A percentile compares a stretch with the other conserved stretches of the same genome.
Evolutionary conservation across 2,113 vertebrate genomes (phyloP).

Genomic region (Sigmodon hispidus): DNA sequence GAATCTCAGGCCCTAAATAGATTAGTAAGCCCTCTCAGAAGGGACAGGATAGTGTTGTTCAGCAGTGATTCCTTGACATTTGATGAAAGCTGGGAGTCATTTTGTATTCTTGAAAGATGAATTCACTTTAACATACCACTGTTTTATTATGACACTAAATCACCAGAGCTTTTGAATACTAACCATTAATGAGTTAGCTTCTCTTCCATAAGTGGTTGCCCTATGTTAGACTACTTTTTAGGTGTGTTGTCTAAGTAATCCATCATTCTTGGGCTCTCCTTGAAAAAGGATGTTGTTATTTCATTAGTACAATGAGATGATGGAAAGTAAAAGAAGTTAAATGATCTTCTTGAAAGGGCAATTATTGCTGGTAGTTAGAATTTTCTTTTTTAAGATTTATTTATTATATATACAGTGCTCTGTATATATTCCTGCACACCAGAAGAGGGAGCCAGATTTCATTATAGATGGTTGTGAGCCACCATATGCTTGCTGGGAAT

Average conservation of each 20-base stretch:
- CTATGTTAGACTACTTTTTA: background rate
- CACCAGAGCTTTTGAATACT: constrained; percentile 47
- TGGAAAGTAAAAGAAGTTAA: background rate
- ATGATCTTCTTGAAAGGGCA: background rate
- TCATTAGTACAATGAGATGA: constrained; percentile 19
- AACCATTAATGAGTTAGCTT: constrained; percentile 11
- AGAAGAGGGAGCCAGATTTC: no score
- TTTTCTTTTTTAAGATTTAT: no score
- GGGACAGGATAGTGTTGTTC: background rate
- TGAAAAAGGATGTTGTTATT: background rate
- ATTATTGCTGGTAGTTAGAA: background rate
- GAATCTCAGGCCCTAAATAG: background rate
- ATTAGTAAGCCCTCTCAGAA: background rate
- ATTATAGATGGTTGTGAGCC: no score
- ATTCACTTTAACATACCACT: constrained; percentile 51
- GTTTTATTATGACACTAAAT: constrained; percentile 61
- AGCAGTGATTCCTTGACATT: constrained; percentile 20
- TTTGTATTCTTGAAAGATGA: constrained; percentile 41
- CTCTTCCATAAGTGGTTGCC: background rate
- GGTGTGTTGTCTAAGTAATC: background rate
- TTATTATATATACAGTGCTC: no score
- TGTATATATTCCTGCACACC: no score
- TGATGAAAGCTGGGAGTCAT: background rate
- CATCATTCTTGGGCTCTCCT: background rate
- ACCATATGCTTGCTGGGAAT: no score